Percentiles rank a stretch among this genome's conserved stretches.
phyloP scores from a whole-genome alignment of 2,888 invertebrate species.

The Drosophila kuntzei region DNA sequence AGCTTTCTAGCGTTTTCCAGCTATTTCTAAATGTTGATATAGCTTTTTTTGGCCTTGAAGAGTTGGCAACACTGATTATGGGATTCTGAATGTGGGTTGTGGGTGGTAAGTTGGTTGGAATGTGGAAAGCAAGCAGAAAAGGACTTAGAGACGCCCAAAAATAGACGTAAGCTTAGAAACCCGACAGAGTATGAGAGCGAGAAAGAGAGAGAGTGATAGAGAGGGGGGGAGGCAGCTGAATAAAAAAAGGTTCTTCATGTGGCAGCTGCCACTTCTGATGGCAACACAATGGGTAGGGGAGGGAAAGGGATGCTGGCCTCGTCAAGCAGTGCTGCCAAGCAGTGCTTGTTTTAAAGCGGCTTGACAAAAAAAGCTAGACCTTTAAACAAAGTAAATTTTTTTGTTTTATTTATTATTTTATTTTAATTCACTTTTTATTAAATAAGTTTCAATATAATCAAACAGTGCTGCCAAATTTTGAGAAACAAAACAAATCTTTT shows the following conservation, averaged over 20 bases:
- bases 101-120: neutral
- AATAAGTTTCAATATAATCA: no score
- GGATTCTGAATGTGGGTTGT: slow-evolving; percentile 11
- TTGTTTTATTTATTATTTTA: no score
- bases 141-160: slow-evolving; percentile 31
- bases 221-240: neutral
- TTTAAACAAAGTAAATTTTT: no score
- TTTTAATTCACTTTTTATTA: no score
- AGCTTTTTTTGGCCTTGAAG: no score
- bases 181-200: neutral
- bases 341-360: no score
- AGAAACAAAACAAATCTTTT: no score
- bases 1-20: no score
- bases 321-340: slow-evolving; percentile 3
- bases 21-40: no score
- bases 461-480: no score
- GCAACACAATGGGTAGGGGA: neutral
- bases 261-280: slow-evolving; percentile 16
- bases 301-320: slow-evolving; percentile 12
- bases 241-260: slow-evolving; percentile 18
- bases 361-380: no score
- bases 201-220: neutral
- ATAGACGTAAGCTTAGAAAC: slow-evolving; percentile 26
- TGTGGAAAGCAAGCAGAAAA: neutral
- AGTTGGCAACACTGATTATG: no score